Evolutionary conservation across 2,888 invertebrate species (phyloP).

Genomic region (Glaucopsyche alexis): DNA sequence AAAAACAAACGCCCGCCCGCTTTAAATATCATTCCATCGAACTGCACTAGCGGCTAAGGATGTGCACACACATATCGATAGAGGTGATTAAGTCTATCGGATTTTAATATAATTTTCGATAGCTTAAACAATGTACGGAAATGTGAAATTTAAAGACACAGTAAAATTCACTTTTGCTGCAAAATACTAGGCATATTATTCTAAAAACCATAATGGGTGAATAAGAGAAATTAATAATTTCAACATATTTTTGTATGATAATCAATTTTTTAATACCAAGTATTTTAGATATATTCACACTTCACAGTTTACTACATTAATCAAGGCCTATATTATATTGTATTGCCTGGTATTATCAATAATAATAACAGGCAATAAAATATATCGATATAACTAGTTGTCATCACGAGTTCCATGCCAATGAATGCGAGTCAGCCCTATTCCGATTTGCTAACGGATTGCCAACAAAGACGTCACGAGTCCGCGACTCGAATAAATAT

Average conservation of each 20-base stretch:
- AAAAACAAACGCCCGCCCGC: conserved; percentile 61
- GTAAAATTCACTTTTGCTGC: too few species aligned
- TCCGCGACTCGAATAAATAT: conserved; percentile 56
- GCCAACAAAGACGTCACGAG: conserved; percentile 33
- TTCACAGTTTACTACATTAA: too few species aligned
- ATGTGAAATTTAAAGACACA: too few species aligned
- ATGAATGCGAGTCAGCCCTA: conserved; percentile 3
- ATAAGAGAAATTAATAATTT: too few species aligned
- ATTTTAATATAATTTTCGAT: neutral
- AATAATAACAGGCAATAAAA: neutral
- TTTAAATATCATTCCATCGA: conserved; percentile 39
- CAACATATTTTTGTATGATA: too few species aligned
- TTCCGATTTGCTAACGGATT: conserved; percentile 31
- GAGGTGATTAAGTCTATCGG: neutral
- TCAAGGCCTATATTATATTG: too few species aligned
- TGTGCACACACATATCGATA: conserved; percentile 13
- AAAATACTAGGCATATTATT: too few species aligned
- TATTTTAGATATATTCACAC: too few species aligned
- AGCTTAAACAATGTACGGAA: neutral
- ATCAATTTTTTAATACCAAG: too few species aligned
- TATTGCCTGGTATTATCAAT: neutral
- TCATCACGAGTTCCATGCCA: neutral
- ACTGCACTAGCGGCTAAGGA: conserved; percentile 26
- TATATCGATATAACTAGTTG: neutral
- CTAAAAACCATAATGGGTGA: too few species aligned